Evolutionary conservation across 2,888 invertebrate genomes (phyloP), one percentile per base, ranked within the genome.

Genomic region (Parnassius smintheus): DNA sequence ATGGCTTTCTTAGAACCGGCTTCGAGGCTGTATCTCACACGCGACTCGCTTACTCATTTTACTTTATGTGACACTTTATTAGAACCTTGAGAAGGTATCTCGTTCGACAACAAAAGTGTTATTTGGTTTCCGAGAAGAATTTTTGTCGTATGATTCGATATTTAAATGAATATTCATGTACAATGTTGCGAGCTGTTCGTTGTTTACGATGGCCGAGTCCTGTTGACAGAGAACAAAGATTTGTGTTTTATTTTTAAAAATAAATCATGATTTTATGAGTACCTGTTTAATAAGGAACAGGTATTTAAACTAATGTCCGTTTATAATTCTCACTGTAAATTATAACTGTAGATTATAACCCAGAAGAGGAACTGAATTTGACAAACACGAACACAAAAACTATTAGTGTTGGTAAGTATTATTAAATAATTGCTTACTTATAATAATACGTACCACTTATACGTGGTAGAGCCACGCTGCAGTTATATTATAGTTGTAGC

Each of bases 21-120:
- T 64, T 66, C 67, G 66, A 65, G 49, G 65, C 66, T 58, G 69
- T 69, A 73, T 70, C 66, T 73, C 69, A 70, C 71, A 52, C 53
- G 66, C 49, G 46, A 61, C 61, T 53, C 73, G 67, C 67, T 77
- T 72, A 75, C 75, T 81, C 80, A 77, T 76, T 77, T 77, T 71
- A 77, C 76, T 89, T 88, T 90, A 89, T 88, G 88, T 83, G 89
- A 89, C 90, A 87, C 69, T 85, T 88, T 86, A 87, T 88, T 87
- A 80, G 81, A 85, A 75, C 75, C 76, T 78, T 75, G 79, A 74
- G 65, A 70, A 71, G 71, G 73, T 68, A 73, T 75, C 69, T 70
- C 65, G 64, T 61, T 67, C 69, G 61, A 62, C 57, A 72, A 85
- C 82, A 83, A 84, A 81, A 76, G 75, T 78, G 72, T 83, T 82